Conservation (phyloP, 2,888 invertebrate genomes). For the Cheilosia vulpina region DNA sequence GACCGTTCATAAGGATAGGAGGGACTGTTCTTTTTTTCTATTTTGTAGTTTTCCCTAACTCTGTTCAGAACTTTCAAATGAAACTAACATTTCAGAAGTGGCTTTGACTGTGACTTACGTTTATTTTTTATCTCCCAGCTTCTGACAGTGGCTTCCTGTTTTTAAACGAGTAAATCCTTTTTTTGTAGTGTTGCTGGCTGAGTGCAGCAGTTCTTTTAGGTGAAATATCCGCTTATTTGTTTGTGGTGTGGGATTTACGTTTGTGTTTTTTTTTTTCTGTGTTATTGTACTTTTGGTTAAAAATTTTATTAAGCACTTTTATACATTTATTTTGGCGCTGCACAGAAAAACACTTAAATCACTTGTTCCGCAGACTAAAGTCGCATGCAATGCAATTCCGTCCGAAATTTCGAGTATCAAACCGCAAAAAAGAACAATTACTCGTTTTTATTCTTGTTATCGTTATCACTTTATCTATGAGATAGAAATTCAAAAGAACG, state of each 20-base stretch:
- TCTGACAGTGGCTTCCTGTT: slow-evolving; percentile 21
- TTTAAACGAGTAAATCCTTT: slow-evolving; percentile 37
- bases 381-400: slow-evolving; percentile 41
- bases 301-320: slow-evolving; percentile 17
- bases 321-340: not conserved
- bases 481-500: not conserved
- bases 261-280: not conserved
- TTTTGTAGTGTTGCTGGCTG: not conserved
- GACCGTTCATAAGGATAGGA: not conserved
- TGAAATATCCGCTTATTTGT: slow-evolving; percentile 50
- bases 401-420: slow-evolving; percentile 50
- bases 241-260: not conserved
- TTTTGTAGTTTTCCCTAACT: not conserved
- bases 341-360: not conserved
- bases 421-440: slow-evolving; percentile 60
- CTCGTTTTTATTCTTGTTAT: slow-evolving; percentile 26
- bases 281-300: slow-evolving; percentile 8
- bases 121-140: slow-evolving; percentile 27
- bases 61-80: slow-evolving; percentile 29
- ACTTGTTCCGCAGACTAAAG: slow-evolving; percentile 21
- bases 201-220: not conserved
- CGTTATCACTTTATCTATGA: slow-evolving; percentile 32
- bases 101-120: slow-evolving; percentile 62
- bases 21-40: slow-evolving; percentile 39
- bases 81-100: slow-evolving; percentile 44